phyloP scores from a whole-genome alignment of 2,113 vertebrate species.

The Oreotrochilus melanogaster region DNA sequence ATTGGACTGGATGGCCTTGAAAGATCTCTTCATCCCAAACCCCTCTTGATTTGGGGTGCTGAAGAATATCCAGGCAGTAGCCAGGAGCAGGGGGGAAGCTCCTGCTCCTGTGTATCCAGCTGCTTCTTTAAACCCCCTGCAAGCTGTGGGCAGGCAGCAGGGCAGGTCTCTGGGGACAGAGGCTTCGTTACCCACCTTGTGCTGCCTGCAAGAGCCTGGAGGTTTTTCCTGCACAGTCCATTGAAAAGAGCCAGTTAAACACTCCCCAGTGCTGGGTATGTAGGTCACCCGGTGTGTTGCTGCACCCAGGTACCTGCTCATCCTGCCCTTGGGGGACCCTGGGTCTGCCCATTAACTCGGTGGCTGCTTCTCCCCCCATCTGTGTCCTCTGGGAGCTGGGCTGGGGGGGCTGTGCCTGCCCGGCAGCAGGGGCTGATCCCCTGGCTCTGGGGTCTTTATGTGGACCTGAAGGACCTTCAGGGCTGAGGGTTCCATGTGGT shows the following conservation, averaged over 20 bases:
- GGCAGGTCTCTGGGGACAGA: neutral
- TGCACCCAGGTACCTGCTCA: neutral
- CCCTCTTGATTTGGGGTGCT: neutral
- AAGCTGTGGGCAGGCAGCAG: neutral
- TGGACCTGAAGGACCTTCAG: neutral
- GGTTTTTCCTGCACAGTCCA: rapidly evolving
- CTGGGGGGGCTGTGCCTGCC: too few relatives aligned
- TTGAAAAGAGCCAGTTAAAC: neutral
- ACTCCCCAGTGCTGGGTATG: neutral
- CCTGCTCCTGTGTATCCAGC: neutral
- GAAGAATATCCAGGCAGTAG: neutral
- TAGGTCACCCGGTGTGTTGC: constrained; percentile 30
- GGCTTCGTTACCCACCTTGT: rapidly evolving
- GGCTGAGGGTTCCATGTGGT: rapidly evolving
- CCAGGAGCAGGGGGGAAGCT: neutral
- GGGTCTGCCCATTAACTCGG: neutral
- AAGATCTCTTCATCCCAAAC: neutral
- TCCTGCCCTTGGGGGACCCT: neutral
- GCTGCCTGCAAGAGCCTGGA: rapidly evolving
- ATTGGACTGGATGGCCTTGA: neutral
- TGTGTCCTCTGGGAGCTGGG: neutral
- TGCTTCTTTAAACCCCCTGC: neutral
- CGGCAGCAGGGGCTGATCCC: neutral
- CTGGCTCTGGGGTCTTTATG: rapidly evolving
- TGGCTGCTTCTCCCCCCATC: neutral